phyloP scores from a whole-genome alignment of 1,140 invertebrate species.

The Ooceraea biroi region DNA sequence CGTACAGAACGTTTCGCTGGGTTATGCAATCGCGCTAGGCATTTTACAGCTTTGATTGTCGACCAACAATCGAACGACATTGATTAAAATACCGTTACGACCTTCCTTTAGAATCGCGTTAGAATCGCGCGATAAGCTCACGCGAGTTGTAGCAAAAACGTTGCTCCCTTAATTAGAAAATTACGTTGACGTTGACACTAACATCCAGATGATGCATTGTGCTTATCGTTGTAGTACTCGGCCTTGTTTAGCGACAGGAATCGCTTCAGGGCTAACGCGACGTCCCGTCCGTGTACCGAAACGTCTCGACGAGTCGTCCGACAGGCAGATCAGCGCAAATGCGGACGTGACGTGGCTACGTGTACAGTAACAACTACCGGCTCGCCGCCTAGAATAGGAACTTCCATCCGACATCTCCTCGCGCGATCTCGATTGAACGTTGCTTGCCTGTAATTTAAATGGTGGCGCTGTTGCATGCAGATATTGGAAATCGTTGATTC shows the following conservation, averaged over 20 bases:
- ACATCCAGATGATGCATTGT: too few relatives aligned
- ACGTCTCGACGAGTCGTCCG: constrained; percentile 61
- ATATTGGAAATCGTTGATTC: not conserved
- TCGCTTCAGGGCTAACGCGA: not conserved
- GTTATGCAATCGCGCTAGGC: constrained; percentile 25
- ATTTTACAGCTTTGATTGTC: constrained; percentile 42
- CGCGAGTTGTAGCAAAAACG: not conserved
- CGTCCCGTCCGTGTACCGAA: constrained; percentile 15
- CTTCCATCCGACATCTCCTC: constrained; percentile 30
- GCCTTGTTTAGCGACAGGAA: not conserved
- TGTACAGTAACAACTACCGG: constrained; percentile 56
- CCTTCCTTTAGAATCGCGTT: not conserved
- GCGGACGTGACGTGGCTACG: constrained; percentile 83
- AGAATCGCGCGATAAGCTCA: not conserved
- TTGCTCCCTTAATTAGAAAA: not conserved
- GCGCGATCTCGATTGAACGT: constrained; percentile 19
- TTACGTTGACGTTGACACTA: too few relatives aligned
- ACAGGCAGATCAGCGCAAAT: constrained; percentile 83
- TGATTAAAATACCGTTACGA: constrained; percentile 26
- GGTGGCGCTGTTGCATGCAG: not conserved
- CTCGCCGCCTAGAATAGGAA: constrained; percentile 36
- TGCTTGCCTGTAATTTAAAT: not conserved
- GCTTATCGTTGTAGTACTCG: too few relatives aligned
- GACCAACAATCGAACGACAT: not conserved
- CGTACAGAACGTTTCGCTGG: constrained; percentile 1